Evolutionary conservation across 2,797 vertebrate species (phyloP), one percentile per base, ranked within the genome.

Genomic region (Meda fulgida): DNA sequence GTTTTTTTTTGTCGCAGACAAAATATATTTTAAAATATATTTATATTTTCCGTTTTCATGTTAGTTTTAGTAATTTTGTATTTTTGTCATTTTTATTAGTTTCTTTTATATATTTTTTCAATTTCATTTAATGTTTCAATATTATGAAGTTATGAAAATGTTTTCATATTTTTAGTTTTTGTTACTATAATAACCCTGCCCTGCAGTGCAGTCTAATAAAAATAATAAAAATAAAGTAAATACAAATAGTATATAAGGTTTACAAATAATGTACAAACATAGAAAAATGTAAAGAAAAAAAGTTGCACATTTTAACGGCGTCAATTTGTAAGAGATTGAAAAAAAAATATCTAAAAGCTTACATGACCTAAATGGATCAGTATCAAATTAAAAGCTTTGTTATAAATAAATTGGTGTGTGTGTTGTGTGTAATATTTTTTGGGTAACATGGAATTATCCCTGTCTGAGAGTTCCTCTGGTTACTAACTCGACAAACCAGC

Each of bases 401-500:
- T 67, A 66, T 55, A 55, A n/a, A 78, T 78, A 70, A 70, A 70
- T 23, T 60, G 48, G 66, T 34, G 19, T 71, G 38, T 58, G 43
- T 63, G 81, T 73, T 63, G n/a, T 55, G 51, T 63, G 51, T 40
- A 75, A 40, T n/a, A 36, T 82, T 70, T n/a, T 65, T 81, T 55
- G 84, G 63, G 23, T 38, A 83, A 23, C 48, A 48, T 78, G 79
- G 66, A 63, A 83, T 66, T 78, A 66, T 40, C 31, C 65, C 40
- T 63, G 67, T 85, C 73, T 71, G 69, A 85, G 78, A 76, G 73
- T 63, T 70, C 48, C 51, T 65, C 88, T 83, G 73, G 72, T 81
- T 67, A 88, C 85, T 85, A 90, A 92, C 89, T 81, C 89, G 87
- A 84, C 91, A 91, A 90, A 84, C 84, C 80, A 87, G 88, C 86